These are phyloP conservation scores for Grallaria varia DNA, from an alignment of 2,113 vertebrate genomes.

Conservation along the genomic window DNA sequence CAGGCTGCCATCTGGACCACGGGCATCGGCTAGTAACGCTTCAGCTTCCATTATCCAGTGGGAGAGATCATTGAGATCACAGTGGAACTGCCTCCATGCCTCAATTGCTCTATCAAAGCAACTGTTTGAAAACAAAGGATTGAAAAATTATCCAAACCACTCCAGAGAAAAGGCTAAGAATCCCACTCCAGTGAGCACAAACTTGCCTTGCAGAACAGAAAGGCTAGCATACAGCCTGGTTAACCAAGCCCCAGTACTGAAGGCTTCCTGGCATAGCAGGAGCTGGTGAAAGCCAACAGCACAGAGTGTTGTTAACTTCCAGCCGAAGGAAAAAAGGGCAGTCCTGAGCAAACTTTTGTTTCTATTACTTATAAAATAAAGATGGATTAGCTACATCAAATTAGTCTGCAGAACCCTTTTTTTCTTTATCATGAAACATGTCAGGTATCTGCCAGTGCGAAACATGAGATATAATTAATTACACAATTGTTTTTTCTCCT, in stretches of 20 bases:
- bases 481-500: not conserved
- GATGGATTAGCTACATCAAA: constrained; percentile 6
- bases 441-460: not conserved
- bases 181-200: not conserved
- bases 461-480: constrained; percentile 40
- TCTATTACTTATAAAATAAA: constrained; percentile 28
- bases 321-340: not conserved
- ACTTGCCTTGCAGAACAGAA: not conserved
- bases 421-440: not conserved
- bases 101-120: constrained; percentile 84
- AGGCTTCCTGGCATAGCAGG: not conserved
- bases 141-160: not conserved
- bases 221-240: not conserved
- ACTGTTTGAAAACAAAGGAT: constrained; percentile 62
- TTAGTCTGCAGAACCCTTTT: not conserved
- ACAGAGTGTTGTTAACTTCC: not conserved
- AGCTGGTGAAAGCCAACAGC: not conserved
- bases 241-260: not conserved
- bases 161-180: not conserved
- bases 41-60: constrained; percentile 89
- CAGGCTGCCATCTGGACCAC: constrained; percentile 74
- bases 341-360: not conserved
- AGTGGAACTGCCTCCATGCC: constrained; percentile 90
- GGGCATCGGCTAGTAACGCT: constrained; percentile 72
- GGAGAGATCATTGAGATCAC: constrained; percentile 85